Evolutionary conservation across 2,797 vertebrate species (phyloP), one percentile per base, ranked within the genome.

Genomic region (Tapera naevia): DNA sequence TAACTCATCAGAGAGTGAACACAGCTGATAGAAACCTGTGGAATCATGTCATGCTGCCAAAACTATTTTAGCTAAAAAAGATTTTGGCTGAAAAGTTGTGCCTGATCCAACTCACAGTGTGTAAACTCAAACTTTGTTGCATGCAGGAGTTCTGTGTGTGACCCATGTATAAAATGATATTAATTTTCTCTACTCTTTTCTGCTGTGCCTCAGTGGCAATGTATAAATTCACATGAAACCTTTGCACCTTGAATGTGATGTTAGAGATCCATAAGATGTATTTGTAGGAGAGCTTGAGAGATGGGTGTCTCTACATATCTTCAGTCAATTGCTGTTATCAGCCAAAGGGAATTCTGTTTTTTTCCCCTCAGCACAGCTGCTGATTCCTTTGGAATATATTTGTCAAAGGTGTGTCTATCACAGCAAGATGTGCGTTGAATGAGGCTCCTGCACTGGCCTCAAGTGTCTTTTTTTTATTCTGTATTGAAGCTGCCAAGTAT

Each of bases 191-290:
- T 56, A 33, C 83, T 72, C 32, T 61, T 86, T 58, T 24, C 33
- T 80, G 45, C 23, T 43, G 1, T 0, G 0, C 75, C 46, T 58
- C 75, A 32, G 11, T 35, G 56, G 17, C 64, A 25, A 7, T 5
- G 24, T 48, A 5, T 25, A 60, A 50, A 61, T 67, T 48, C 5
- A 0, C 16, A 3, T 11, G 15, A 39, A 88, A 33, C 50, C 69
- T 83, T 56, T 88, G 66, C 43, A 4, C 65, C 88, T 32, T 8
- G 50, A 41, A 10, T 33, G n/a, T 43, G 86, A 33, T 1, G 0
- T 23, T 83, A 17, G 45, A 86, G 32, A 18, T 51, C 71, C 46
- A 0, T 17, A 11, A 27, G 51, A 7, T 51, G 5, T 17, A 35
- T 39, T n/a, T 22, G 7, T 9, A 30, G 69, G 22, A 18, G 4